Conservation (phyloP, 2,113 vertebrate genomes). For the Pteruthius melanotis region DNA sequence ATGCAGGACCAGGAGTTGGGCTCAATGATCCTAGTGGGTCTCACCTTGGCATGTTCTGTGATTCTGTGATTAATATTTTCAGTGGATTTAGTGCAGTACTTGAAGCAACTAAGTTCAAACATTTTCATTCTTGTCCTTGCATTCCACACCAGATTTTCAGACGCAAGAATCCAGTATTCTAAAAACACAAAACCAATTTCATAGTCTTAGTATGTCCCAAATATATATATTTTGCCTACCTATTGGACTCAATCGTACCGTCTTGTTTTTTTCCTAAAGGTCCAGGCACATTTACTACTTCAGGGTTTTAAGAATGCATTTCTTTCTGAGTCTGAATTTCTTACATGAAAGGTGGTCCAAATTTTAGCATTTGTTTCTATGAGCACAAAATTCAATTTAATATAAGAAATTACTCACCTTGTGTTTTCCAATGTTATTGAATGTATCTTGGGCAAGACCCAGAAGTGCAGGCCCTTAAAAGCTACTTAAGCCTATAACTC, state of each 20-base stretch:
- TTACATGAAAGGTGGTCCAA: not conserved
- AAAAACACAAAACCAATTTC: constrained; percentile 40
- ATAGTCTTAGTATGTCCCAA: constrained; percentile 32
- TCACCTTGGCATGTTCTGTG: not conserved
- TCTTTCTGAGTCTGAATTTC: not conserved
- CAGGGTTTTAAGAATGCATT: not conserved
- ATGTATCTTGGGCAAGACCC: not conserved
- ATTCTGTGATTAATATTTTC: constrained; percentile 11
- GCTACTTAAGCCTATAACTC: not conserved
- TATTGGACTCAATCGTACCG: constrained; percentile 34
- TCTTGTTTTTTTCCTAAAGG: not conserved
- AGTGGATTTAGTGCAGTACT: constrained; percentile 12
- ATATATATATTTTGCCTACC: not conserved
- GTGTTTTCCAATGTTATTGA: not conserved
- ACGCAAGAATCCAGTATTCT: constrained; percentile 49
- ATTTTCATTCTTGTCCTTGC: constrained; percentile 11
- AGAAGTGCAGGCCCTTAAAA: not conserved
- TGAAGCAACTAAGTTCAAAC: not conserved
- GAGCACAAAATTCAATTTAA: not conserved
- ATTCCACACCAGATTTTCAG: constrained; percentile 53
- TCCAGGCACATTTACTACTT: not conserved
- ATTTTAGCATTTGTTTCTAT: not conserved
- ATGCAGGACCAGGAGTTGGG: not conserved
- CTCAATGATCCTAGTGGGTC: not conserved
- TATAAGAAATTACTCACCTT: not conserved